Evolutionary conservation across 1,140 invertebrate species (phyloP), one percentile per base, ranked within the genome.

Genomic region (Sinonovacula constricta): DNA sequence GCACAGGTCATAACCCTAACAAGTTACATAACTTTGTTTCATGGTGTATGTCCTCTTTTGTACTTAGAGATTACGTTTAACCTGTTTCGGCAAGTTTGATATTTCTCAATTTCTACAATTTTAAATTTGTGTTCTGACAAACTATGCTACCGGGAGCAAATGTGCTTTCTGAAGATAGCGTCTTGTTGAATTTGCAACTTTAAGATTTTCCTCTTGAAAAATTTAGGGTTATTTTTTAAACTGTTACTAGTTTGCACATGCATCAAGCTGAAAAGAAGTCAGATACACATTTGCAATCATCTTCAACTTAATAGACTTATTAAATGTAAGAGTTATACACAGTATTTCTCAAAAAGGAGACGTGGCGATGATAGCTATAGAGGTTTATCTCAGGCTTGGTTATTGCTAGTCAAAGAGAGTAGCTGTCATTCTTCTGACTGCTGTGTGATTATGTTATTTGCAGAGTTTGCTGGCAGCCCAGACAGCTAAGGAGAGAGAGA

Each of bases 401-500:
- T 14, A 49, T 49, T 14, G 45, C 45, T n/a, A 49, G 45, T 49
- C 12, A 49, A n/a, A n/a, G 45, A n/a, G 12, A 49, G 12, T n/a
- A n/a, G 12, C 12, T 53, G n/a, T 53, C 51, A 53, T 24, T n/a
- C n/a, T 1, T 24, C 3, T 7, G 26, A 24, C 51, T 53, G 45
- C n/a, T 49, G 45, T 49, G 45, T 49, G 45, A 18, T n/a, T 53
- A 53, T 60, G 18, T 60, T 10, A 5, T 45, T 81, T 83, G 18
- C 86, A 95, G 95, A 97, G 95, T 51, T 91, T 99, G 26, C 92
- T 99, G 54, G 96, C 96, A 14, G 95, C 97, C 94, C 96, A 97
- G 24, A 98, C 97, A 0, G 97, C 97, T 59, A 94, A 96, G 86
- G 97, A 99, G 89, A 97, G 97, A 89, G 97, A 98, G 88, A 97